These are phyloP conservation scores for Drosophila robusta DNA, from an alignment of 2,888 invertebrate species.

Conservation along the genomic window DNA sequence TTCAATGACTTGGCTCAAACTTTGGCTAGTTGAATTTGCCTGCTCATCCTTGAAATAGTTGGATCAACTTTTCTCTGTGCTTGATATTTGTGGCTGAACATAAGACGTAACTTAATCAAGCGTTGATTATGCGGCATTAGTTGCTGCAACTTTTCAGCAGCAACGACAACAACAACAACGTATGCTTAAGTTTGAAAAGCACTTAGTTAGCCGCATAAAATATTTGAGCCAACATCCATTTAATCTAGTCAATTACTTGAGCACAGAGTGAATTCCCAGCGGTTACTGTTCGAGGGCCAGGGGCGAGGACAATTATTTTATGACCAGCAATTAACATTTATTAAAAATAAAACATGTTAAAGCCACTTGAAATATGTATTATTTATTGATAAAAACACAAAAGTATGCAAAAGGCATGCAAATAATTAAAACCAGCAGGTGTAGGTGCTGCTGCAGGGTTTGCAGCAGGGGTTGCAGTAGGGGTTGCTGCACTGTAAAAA, in stretches of 20 bases:
- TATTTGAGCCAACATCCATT: slow-evolving; percentile 16
- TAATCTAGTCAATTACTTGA: slow-evolving; percentile 45
- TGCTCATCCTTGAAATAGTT: slow-evolving; percentile 17
- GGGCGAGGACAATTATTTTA: background rate
- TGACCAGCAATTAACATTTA: slow-evolving; percentile 12
- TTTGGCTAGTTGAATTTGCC: slow-evolving; percentile 11
- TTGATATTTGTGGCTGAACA: slow-evolving; percentile 12
- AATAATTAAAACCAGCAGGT: slow-evolving; percentile 53
- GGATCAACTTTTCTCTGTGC: slow-evolving; percentile 9
- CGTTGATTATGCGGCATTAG: slow-evolving; percentile 36
- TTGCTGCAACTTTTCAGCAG: slow-evolving; percentile 19
- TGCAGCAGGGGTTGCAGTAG: background rate
- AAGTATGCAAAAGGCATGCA: slow-evolving; percentile 35
- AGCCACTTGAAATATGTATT: slow-evolving; percentile 45
- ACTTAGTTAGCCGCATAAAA: slow-evolving; percentile 30
- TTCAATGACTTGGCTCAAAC: slow-evolving; percentile 19
- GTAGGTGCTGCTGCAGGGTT: too few species aligned
- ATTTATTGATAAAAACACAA: slow-evolving; percentile 48
- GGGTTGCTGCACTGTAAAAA: slow-evolving; percentile 2
- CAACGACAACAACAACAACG: slow-evolving; percentile 4
- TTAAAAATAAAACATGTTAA: slow-evolving; percentile 34
- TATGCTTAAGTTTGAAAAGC: slow-evolving; percentile 15
- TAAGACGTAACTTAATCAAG: slow-evolving; percentile 34
- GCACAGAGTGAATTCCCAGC: background rate
- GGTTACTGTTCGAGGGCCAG: background rate